Conservation (phyloP, 2,797 vertebrate species). For the Ispidina picta region DNA sequence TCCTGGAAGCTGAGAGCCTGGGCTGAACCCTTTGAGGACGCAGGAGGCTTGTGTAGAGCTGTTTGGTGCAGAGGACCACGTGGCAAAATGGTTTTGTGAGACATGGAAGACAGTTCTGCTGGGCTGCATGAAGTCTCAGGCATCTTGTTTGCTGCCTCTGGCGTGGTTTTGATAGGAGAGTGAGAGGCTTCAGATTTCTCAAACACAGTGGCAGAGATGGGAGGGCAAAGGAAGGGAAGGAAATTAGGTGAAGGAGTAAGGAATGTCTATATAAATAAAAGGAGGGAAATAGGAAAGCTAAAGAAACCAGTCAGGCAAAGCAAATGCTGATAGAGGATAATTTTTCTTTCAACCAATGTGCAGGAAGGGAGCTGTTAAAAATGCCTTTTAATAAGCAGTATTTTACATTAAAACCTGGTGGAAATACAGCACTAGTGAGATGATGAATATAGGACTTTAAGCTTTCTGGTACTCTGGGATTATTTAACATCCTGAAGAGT, state of each 20-base stretch:
- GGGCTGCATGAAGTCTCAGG: constrained; percentile 20
- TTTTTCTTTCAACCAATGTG: background rate
- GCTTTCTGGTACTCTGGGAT: constrained; percentile 7
- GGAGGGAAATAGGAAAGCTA: background rate
- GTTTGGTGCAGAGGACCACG: background rate
- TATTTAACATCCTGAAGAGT: background rate
- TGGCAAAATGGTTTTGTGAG: background rate
- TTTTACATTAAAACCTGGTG: constrained; percentile 48
- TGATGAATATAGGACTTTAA: background rate
- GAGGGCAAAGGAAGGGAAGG: background rate
- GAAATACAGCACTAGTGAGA: constrained; percentile 42
- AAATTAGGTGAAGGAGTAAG: constrained; percentile 9
- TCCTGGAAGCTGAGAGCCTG: background rate
- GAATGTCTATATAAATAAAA: background rate
- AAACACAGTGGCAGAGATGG: background rate
- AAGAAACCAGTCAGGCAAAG: constrained; percentile 3
- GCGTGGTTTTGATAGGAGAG: background rate
- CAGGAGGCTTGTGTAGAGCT: background rate
- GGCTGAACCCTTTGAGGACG: background rate
- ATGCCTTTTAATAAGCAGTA: constrained; percentile 1
- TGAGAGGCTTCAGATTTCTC: background rate
- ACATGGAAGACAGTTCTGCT: background rate
- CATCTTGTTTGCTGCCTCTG: constrained; percentile 29
- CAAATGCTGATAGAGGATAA: constrained; percentile 1
- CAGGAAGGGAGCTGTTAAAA: constrained; percentile 17